A percentile compares a stretch with the other conserved stretches of the same genome.
These are phyloP conservation scores for Timema cristinae DNA, from an alignment of 2,888 invertebrate genomes.

Conservation along the genomic window DNA sequence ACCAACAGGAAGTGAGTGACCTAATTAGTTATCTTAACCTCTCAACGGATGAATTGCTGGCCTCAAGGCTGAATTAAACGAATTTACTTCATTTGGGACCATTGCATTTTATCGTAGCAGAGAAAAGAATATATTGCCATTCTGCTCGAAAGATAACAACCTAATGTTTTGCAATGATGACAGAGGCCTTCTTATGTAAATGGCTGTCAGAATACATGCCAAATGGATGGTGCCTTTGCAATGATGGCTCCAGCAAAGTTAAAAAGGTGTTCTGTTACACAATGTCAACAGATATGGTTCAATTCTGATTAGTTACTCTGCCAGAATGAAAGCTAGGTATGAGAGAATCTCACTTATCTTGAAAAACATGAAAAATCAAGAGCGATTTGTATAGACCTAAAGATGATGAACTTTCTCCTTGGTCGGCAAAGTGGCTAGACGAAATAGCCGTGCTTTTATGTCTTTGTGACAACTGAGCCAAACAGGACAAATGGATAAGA, in stretches of 20 bases:
- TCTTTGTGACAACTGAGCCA: not conserved
- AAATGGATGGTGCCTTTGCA: conserved; percentile 20
- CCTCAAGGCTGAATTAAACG: conserved; percentile 30
- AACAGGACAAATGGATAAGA: not conserved
- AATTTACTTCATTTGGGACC: conserved; percentile 27
- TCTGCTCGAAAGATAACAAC: conserved; percentile 12
- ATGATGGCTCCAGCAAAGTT: conserved; percentile 24
- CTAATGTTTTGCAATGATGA: conserved; percentile 14
- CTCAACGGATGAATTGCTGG: conserved; percentile 34
- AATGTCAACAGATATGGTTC: conserved; percentile 26
- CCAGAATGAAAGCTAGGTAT: conserved; percentile 8
- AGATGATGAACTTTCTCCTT: not conserved
- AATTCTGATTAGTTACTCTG: conserved; percentile 18
- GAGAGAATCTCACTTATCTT: not conserved
- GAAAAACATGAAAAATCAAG: not conserved
- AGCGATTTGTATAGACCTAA: not conserved
- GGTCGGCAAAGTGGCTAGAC: not conserved
- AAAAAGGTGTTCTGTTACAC: conserved; percentile 23
- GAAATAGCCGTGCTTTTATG: conserved; percentile 2
- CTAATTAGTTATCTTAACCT: conserved; percentile 33
- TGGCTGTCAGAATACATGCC: conserved; percentile 13
- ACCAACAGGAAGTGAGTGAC: conserved; percentile 33
- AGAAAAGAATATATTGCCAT: conserved; percentile 22
- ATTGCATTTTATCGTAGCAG: conserved; percentile 15
- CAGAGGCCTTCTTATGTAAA: conserved; percentile 14